Base-by-base conservation (phyloP, 1,140 invertebrate genomes). In the Sitophilus oryzae region DNA sequence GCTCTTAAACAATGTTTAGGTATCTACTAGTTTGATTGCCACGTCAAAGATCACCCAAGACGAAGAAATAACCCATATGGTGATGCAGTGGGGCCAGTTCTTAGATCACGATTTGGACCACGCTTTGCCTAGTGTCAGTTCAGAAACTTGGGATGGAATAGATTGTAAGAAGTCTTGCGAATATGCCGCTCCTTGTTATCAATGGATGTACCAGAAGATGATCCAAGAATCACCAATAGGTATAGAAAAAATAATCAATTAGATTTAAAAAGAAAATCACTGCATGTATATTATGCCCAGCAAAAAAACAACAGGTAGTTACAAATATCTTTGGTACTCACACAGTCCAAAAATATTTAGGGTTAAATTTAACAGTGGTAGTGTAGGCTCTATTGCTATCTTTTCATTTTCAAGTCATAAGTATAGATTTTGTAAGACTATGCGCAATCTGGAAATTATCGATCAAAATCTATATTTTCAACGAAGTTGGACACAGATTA, bases 51-150 rank as follows among this genome's bases (percentile, higher is more conserved):
- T 94, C 5, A 88, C 90, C 0, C 78, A 84, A 3, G 94, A 97
- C 71, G 71, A 81, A 1, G 65, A 76, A 45, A 88, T 89, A 50
- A 92, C 91, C 0, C 93, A 96, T 63, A 98, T 99, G 95, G 81
- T 96, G 0, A 99, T 99, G 96, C 96, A 98, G 73, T 98, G 96
- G 96, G 96, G 96, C 1, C 96, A 98, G 71, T 98, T 97, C 76
- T 66, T 98, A 8, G 96, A 98, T 72, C 96, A 99, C 66, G 96
- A 99, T 71, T 74, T 99, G 25, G 91, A 93, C 66, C 92, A 98
- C 66, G 85, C 93, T 1, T 82, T 96, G 16, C 93, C 93, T 1
- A 88, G 94, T 0, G 85, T 96, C 0, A 93, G 91, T 58, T 88
- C 89, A 43, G 90, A 94, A 66, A 93, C 90, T 45, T 99, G 96